phyloP scores from a whole-genome alignment of 2,888 invertebrate species.

The Hofmannophila pseudospretella region DNA sequence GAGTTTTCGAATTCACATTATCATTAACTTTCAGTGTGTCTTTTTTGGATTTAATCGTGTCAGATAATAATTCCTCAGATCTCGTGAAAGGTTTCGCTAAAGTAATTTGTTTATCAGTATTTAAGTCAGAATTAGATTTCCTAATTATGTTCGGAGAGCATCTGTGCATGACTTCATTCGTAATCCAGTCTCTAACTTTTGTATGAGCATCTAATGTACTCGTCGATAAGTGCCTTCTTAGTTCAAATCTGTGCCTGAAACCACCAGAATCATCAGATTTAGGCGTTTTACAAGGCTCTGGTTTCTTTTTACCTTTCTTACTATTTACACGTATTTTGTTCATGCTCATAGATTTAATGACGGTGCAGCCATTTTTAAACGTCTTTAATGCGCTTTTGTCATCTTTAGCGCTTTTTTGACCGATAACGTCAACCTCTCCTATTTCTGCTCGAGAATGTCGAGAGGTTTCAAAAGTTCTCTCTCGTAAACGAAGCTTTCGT shows the following conservation, averaged over 20 bases:
- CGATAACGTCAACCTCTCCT: constrained; percentile 68
- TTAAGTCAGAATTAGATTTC: constrained; percentile 64
- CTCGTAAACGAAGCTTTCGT: constrained; percentile 73
- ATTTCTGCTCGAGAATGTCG: constrained; percentile 70
- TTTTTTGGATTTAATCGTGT: constrained; percentile 42
- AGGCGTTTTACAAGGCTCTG: constrained; percentile 74
- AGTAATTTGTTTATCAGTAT: constrained; percentile 42
- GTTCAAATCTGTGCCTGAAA: constrained; percentile 79
- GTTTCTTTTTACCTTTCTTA: constrained; percentile 72
- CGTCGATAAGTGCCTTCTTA: constrained; percentile 84
- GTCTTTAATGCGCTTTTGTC: constrained; percentile 62
- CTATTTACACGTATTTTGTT: constrained; percentile 70
- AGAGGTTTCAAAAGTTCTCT: constrained; percentile 60
- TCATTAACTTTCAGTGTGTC: constrained; percentile 34
- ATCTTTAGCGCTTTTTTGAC: constrained; percentile 63
- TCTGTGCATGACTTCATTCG: constrained; percentile 85
- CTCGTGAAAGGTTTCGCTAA: constrained; percentile 55
- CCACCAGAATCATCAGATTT: constrained; percentile 76
- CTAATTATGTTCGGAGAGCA: constrained; percentile 82
- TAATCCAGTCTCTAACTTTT: constrained; percentile 92
- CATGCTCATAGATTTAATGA: constrained; percentile 77
- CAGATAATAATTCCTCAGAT: constrained; percentile 66
- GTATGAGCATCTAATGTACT: constrained; percentile 92
- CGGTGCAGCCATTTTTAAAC: constrained; percentile 76
- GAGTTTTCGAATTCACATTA: constrained; percentile 27